Base-by-base conservation (phyloP, 2,113 vertebrate species). In the Taurulus bubalis region DNA sequence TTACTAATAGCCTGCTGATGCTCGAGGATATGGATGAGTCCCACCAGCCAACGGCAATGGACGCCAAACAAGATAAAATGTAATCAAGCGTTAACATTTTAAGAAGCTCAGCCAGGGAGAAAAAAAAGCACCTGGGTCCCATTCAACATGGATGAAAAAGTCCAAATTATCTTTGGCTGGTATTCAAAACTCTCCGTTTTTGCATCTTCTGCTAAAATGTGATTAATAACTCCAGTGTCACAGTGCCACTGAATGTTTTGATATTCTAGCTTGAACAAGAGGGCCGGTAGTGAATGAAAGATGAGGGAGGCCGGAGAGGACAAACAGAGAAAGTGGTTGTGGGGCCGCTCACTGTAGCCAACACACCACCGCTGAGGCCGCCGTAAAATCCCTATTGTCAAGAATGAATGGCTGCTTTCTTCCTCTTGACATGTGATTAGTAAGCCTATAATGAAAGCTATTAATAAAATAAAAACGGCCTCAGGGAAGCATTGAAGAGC, bases 361-460 rank as follows among this genome's bases (percentile, higher is more conserved):
- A 75, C 71, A 87, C 84, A 75, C 77, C 40, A 72, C 83, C 63
- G 60, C 82, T 28, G 66, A 73, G 80, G 65, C 79, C 38, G 56
- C 91, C 76, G 76, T 90, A 87, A 93, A 94, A 93, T 91, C 83
- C 83, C 88, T 45, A 84, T 92, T 88, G 90, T 92, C 59, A 22
- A 68, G 69, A 85, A 80, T 86, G 88, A 89, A 93, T 88, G 65
- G 89, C 84, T 77, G 73, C 77, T 90, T 87, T 92, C 90, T 86
- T 82, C 75, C 74, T 42, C 73, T 67, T 83, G 84, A 92, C 90
- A 90, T 77, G 77, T 58, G 85, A 94, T 93, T 92, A 91, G 89
- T 55, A 82, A 84, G 64, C 70, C 79, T 72, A 60, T 66, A 76
- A 64, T 75, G 83, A 75, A 85, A 74, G 60, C 70, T 49, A 47